A percentile compares a stretch with the other conserved stretches of the same genome.
phyloP scores from a whole-genome alignment of 2,113 vertebrate species.

The Dipodomys ordii region DNA sequence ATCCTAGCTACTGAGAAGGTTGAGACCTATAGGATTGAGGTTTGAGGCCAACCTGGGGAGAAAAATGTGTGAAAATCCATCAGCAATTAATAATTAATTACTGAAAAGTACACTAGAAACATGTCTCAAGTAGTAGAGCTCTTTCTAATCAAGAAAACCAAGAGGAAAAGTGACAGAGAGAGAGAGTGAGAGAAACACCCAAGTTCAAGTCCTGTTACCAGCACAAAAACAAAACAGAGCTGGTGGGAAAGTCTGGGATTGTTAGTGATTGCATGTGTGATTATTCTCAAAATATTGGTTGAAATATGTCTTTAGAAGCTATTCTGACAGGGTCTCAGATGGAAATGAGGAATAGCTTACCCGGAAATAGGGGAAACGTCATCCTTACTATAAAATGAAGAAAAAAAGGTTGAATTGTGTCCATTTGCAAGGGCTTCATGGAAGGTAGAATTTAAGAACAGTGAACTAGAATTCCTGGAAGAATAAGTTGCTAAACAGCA shows the following conservation, averaged over 20 bases:
- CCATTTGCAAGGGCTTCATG: neutral
- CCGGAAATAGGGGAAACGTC: neutral
- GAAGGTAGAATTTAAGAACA: neutral
- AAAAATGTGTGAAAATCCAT: too few species aligned
- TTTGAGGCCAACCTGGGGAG: too few species aligned
- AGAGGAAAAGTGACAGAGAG: too few species aligned
- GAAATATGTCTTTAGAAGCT: neutral
- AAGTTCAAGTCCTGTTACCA: too few species aligned
- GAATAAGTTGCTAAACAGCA: neutral
- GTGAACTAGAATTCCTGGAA: neutral
- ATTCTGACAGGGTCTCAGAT: neutral
- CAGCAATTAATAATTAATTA: too few species aligned
- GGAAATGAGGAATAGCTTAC: neutral
- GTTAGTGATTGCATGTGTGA: neutral
- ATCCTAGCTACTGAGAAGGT: too few species aligned
- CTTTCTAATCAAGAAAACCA: too few species aligned
- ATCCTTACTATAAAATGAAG: neutral
- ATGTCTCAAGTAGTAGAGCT: too few species aligned
- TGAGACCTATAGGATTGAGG: too few species aligned
- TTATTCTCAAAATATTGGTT: neutral
- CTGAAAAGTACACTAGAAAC: too few species aligned
- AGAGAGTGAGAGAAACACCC: too few species aligned
- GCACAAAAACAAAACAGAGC: neutral
- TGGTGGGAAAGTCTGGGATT: neutral
- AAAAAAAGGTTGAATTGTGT: neutral